Conservation (phyloP, 2,888 invertebrate genomes). For the Ormyrus thymus region DNA sequence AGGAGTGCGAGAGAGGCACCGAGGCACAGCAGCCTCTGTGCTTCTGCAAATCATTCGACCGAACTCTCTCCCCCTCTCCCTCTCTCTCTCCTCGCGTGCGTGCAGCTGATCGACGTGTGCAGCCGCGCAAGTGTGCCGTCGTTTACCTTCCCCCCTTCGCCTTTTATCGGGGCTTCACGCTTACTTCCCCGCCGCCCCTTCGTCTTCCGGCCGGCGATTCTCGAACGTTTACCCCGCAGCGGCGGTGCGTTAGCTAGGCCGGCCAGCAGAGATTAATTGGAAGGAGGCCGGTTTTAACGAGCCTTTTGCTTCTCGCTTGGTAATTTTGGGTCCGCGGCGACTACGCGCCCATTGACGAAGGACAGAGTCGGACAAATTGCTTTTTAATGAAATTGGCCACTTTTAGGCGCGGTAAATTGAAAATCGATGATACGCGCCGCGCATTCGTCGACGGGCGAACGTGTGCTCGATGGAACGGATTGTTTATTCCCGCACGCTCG, state of each 20-base stretch:
- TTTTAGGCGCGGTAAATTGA: neutral
- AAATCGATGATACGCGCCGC: constrained; percentile 6
- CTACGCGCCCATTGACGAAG: neutral
- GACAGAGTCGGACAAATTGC: neutral
- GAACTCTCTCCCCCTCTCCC: neutral
- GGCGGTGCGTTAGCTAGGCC: neutral
- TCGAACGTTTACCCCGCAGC: constrained; percentile 15
- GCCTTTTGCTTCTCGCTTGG: neutral
- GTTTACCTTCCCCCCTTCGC: neutral
- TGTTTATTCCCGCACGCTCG: no score
- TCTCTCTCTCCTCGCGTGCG: neutral
- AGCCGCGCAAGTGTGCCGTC: neutral
- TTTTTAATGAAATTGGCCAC: constrained; percentile 9
- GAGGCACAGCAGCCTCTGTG: no score
- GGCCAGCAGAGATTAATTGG: no score
- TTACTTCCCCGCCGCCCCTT: no score
- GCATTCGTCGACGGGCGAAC: neutral
- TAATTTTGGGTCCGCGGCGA: neutral
- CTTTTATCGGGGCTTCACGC: neutral
- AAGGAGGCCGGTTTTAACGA: neutral
- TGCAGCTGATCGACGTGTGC: constrained; percentile 5
- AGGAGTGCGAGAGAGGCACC: neutral
- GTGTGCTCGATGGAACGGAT: no score
- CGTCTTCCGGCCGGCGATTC: neutral
- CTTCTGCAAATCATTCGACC: no score